A percentile compares a stretch with the other conserved stretches of the same genome.
These are phyloP conservation scores for Marmota monax DNA, from an alignment of 2,113 vertebrate species.

Conservation along the genomic window DNA sequence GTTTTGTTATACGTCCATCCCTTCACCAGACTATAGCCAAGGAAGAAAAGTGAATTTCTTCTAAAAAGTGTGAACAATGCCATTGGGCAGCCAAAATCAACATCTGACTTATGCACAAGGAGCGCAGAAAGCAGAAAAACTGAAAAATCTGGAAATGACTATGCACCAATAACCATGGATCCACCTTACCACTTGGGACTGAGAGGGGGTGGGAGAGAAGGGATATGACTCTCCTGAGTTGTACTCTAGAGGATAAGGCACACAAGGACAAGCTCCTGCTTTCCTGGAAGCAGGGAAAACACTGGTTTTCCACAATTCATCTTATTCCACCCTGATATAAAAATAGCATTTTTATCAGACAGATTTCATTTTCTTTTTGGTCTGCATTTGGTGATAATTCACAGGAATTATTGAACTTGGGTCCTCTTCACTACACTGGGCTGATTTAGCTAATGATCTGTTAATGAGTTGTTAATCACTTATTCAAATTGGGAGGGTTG, in stretches of 20 bases:
- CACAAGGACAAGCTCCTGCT: not conserved
- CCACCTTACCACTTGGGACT: not conserved
- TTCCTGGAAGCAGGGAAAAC: not conserved
- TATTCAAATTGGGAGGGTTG: slow-evolving; percentile 78
- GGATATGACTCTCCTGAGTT: not conserved
- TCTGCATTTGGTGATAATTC: slow-evolving; percentile 75
- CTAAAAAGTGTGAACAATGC: not conserved
- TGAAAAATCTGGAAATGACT: not conserved
- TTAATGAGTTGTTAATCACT: slow-evolving; percentile 83
- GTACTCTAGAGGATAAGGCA: not conserved
- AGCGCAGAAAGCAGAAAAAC: not conserved
- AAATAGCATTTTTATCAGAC: slow-evolving; percentile 68
- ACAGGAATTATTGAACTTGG: slow-evolving; percentile 67
- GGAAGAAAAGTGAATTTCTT: not conserved
- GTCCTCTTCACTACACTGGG: slow-evolving; percentile 68
- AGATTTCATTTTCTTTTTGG: slow-evolving; percentile 63
- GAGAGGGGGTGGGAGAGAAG: not conserved
- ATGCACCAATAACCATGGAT: not conserved
- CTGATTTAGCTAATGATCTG: slow-evolving; percentile 82
- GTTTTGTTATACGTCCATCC: not conserved
- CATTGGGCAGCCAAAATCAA: not conserved
- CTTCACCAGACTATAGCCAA: not conserved
- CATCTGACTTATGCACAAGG: not conserved
- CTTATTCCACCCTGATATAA: slow-evolving; percentile 27
- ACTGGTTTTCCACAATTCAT: not conserved